Evolutionary conservation across 2,888 invertebrate species (phyloP).

Genomic region (Monochamus alternatus): DNA sequence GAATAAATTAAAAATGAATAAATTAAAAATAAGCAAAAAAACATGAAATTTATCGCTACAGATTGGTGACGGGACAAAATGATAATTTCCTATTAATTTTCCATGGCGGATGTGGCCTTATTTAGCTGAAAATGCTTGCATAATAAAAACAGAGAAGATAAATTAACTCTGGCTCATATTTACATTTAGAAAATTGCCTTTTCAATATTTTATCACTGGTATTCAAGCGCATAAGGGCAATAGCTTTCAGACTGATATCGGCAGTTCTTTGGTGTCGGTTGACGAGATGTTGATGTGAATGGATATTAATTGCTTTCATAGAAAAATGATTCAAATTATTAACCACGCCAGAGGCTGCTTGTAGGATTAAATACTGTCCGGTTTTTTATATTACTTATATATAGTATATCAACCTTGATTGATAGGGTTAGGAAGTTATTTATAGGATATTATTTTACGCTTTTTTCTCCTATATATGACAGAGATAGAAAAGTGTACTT

Average conservation of each 20-base stretch:
- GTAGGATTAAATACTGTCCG: background rate
- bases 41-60: background rate
- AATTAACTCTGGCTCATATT: constrained; percentile 11
- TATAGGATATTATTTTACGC: too few species aligned
- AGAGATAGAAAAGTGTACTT: too few species aligned
- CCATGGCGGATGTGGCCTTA: constrained; percentile 6
- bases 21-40: background rate
- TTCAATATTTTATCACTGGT: constrained; percentile 13
- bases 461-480: too few species aligned
- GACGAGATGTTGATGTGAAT: constrained; percentile 9
- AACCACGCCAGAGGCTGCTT: constrained; percentile 1
- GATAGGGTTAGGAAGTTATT: background rate
- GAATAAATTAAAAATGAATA: background rate
- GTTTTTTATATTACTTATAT: background rate
- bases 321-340: constrained; percentile 13
- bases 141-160: constrained; percentile 13
- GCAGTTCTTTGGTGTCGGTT: constrained; percentile 7
- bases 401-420: background rate
- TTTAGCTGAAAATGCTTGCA: constrained; percentile 8
- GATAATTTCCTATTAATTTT: constrained; percentile 10
- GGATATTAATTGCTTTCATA: constrained; percentile 13
- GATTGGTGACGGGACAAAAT: background rate
- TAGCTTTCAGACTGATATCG: constrained; percentile 8
- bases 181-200: constrained; percentile 12
- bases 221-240: constrained; percentile 13